These are phyloP conservation scores for Kuschelorhynchus macadamiae DNA, from an alignment of 2,888 invertebrate species.

Conservation along the genomic window DNA sequence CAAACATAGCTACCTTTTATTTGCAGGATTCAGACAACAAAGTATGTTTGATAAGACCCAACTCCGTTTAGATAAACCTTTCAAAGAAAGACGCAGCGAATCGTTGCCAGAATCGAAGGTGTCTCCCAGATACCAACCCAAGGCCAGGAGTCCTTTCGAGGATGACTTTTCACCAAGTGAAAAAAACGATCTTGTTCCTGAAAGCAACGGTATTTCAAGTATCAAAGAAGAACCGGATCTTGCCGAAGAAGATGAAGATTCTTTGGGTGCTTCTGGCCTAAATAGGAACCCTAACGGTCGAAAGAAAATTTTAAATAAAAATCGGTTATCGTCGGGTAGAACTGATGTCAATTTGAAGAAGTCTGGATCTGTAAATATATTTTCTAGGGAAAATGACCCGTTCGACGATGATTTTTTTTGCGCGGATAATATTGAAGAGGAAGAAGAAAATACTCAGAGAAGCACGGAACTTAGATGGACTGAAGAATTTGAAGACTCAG, in stretches of 20 bases:
- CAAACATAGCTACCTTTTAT: too few relatives aligned
- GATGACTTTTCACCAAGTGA: conserved; percentile 74
- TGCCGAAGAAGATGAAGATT: conserved; percentile 60
- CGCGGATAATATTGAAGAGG: conserved; percentile 63
- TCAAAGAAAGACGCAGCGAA: conserved; percentile 47
- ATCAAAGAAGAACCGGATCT: conserved; percentile 65
- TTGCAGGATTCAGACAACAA: conserved; percentile 51
- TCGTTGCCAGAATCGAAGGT: conserved; percentile 54
- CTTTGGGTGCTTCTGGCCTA: conserved; percentile 53
- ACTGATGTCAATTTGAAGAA: conserved; percentile 81
- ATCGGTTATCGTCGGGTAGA: conserved; percentile 59
- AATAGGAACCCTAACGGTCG: conserved; percentile 56
- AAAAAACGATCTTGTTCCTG: conserved; percentile 51
- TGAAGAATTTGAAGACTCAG: conserved; percentile 69
- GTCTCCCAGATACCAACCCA: conserved; percentile 54
- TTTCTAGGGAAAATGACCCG: conserved; percentile 87
- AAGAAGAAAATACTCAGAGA: conserved; percentile 53
- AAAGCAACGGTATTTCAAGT: conserved; percentile 61
- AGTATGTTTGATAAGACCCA: conserved; percentile 54
- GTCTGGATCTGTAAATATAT: conserved; percentile 92
- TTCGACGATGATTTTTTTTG: conserved; percentile 91
- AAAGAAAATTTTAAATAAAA: conserved; percentile 62
- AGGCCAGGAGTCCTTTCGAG: conserved; percentile 69
- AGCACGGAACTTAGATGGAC: conserved; percentile 68
- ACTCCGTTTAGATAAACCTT: conserved; percentile 42